Base-by-base conservation (phyloP, 1,140 invertebrate genomes). In the Spodoptera frugiperda region DNA sequence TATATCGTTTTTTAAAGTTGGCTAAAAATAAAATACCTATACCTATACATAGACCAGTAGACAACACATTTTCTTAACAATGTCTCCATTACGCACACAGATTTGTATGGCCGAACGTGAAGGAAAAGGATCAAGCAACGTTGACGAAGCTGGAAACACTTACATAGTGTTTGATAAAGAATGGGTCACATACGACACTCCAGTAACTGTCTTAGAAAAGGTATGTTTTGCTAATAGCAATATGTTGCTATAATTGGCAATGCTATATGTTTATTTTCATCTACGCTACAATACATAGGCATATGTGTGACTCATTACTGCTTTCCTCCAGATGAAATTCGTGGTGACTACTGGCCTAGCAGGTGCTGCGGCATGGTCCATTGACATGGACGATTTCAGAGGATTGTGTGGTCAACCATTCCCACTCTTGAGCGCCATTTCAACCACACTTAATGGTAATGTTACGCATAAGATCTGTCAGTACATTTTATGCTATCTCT, bases 141-240 rank as follows among this genome's bases (percentile, higher is more conserved):
- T 95, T 73, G 97, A 98, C 82, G 94, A 95, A 51, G 95, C 95
- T n/a, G 96, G 97, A 8, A 95, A 95, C 44, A 95, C 97, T 0
- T 98, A 96, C 84, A 95, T 97, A 11, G 95, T 96, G 12, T 95
- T 96, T 25, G 96, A 96, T 10, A 96, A 97, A 83, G 97, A 98
- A 82, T 98, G 98, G 98, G 95, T 98, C 53, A 97, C 97, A 1
- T 98, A 96, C 84, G 98, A 98, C 77, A 96, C 97, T 84, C 93
- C 95, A 0, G 89, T 95, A 15, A 96, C 96, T 39, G 93, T 97
- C 25, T 94, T 95, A 73, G 94, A 95, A 77, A 98, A 98, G 95
- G 96, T 95, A 94, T 80, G 33, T 51, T 57, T 30, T 12, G 2
- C 19, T 15, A 19, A 19, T 53, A 17, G 6, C n/a, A 19, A n/a